Conservation (phyloP, 2,113 vertebrate genomes). For the Echinops telfairi region DNA sequence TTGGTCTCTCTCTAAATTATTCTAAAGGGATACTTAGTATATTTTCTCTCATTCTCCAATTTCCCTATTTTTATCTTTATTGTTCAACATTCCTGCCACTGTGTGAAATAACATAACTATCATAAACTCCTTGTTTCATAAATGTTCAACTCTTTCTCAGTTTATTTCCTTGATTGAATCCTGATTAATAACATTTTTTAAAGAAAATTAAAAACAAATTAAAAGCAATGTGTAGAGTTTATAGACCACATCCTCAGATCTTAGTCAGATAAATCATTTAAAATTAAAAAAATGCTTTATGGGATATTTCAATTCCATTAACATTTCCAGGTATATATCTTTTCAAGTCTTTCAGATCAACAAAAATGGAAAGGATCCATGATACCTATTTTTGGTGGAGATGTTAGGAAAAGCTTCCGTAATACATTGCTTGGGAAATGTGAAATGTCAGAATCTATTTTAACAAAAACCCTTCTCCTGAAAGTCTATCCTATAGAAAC, state of each 20-base stretch:
- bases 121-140: neutral
- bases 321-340: neutral
- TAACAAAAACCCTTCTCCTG: neutral
- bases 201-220: neutral
- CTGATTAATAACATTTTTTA: neutral
- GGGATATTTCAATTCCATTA: neutral
- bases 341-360: neutral
- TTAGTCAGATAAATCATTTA: neutral
- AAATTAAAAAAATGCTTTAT: conserved; percentile 10
- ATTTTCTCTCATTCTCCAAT: neutral
- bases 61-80: neutral
- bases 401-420: conserved; percentile 38
- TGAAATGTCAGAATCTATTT: neutral
- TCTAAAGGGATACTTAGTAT: too few relatives aligned
- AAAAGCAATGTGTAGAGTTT: neutral
- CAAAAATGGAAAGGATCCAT: conserved; percentile 16
- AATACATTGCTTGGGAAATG: neutral
- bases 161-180: neutral
- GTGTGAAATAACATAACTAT: neutral
- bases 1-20: too few relatives aligned
- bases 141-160: neutral
- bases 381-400: conserved; percentile 15
- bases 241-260: neutral
- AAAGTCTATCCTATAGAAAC: neutral
- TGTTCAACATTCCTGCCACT: neutral